Evolutionary conservation across 37 sponge, comb jelly and placozoan species (phyloP).

Genomic region (Corticium candelabrum): DNA sequence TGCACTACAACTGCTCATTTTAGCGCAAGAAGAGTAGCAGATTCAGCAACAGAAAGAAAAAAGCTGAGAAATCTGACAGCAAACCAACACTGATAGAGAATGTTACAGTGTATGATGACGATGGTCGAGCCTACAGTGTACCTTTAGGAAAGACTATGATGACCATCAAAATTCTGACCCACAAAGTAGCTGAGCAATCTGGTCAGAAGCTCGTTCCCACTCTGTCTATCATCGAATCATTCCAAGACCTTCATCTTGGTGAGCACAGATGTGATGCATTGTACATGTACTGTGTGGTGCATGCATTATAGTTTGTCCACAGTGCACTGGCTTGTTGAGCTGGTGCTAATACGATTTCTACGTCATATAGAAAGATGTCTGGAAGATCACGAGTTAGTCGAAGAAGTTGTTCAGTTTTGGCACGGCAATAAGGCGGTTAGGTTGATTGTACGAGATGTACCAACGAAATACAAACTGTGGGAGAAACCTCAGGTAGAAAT

Average conservation of each 20-base stretch:
- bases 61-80: background rate
- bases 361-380: background rate
- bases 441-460: background rate
- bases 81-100: no score
- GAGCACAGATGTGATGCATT: background rate
- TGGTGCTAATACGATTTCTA: no score
- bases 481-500: background rate
- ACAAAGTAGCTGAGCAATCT: background rate
- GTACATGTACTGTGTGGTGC: no score
- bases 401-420: background rate
- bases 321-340: no score
- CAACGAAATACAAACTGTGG: conserved; percentile 1
- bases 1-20: no score
- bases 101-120: background rate
- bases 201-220: background rate
- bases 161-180: background rate
- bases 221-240: background rate
- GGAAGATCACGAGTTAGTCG: conserved; percentile 10
- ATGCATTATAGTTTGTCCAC: no score
- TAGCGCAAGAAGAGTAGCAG: background rate
- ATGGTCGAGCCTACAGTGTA: background rate
- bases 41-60: background rate
- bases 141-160: background rate
- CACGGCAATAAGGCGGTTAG: background rate
- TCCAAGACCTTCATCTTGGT: background rate